Evolutionary conservation across 2,888 invertebrate genomes (phyloP), one percentile per base, ranked within the genome.

Genomic region (Tuberolachnus salignus): DNA sequence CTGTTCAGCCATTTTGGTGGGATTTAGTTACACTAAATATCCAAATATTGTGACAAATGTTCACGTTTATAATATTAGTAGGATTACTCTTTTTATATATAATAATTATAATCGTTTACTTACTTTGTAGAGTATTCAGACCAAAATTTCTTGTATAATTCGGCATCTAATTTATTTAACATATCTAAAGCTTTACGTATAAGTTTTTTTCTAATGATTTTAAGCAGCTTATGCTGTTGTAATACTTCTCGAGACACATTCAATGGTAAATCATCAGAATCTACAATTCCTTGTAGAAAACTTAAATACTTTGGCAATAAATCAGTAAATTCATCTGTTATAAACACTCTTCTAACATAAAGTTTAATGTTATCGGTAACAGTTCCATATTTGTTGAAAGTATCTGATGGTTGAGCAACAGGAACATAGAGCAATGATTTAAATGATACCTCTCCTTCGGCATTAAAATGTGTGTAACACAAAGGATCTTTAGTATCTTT

Each of bases 391-490:
- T 92, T 91, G 87, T 96, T 96, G 89, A 99, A 98, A 84, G 92
- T 92, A 86, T 99, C 98, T 13, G 91, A 89, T 1, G 98, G 97
- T 85, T 97, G 94, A 51, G 91, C 90, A 85, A 92, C 92, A 63
- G 98, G 98, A 82, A 99, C 92, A 87, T 93, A 99, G 81, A 99
- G 88, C 82, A 99, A 90, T 80, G 98, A 94, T 86, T 97, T 98
- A 89, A 99, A 99, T 10, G 97, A 96, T 10, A 99, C 98, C 88
- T 99, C 99, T 82, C 99, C 99, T 87, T 99, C 99, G 34, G 99
- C 99, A 81, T 96, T 91, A 86, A 99, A 99, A 87, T 99, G 99
- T 8, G 93, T 93, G 85, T 92, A 92, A 3, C 93, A 90, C 67
- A 98, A 86, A 13, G 97, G 96, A 72, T 92, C 91, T 80, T 92